phyloP scores from a whole-genome alignment of 2,797 vertebrate species.

The Coregonus suidteri region DNA sequence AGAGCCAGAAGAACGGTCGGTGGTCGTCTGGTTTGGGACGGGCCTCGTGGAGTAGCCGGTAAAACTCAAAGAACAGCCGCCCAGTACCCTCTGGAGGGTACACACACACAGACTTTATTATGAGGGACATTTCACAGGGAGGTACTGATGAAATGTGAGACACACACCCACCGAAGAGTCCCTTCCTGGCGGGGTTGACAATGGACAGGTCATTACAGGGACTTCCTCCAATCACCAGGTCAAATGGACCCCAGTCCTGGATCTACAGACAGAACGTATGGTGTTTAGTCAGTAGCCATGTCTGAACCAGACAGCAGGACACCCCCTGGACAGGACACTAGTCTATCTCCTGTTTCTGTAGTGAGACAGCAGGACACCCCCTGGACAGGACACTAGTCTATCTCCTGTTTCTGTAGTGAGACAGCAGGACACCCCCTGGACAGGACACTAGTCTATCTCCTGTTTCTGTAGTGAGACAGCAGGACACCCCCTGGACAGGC shows the following conservation, averaged over 20 bases:
- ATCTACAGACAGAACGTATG: conserved; percentile 72
- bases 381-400: no score
- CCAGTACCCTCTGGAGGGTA: conserved; percentile 84
- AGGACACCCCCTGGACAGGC: no score
- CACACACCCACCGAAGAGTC: conserved; percentile 82
- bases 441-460: no score
- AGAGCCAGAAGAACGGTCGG: conserved; percentile 95
- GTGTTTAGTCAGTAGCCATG: neutral
- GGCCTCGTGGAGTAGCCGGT: conserved; percentile 88
- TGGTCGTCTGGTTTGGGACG: conserved; percentile 87
- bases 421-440: no score
- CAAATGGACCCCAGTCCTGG: conserved; percentile 94
- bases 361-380: no score
- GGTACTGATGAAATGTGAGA: neutral
- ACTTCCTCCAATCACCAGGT: conserved; percentile 93
- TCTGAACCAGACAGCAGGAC: no score
- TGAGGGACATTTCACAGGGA: conserved; percentile 2
- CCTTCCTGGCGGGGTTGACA: conserved; percentile 90
- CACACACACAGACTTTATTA: neutral
- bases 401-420: no score
- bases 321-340: no score
- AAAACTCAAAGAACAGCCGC: conserved; percentile 93
- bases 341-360: no score
- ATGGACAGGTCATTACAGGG: conserved; percentile 91
- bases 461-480: no score